Conservation (phyloP, 2,888 invertebrate species). For the Cataglyphis albicans region DNA sequence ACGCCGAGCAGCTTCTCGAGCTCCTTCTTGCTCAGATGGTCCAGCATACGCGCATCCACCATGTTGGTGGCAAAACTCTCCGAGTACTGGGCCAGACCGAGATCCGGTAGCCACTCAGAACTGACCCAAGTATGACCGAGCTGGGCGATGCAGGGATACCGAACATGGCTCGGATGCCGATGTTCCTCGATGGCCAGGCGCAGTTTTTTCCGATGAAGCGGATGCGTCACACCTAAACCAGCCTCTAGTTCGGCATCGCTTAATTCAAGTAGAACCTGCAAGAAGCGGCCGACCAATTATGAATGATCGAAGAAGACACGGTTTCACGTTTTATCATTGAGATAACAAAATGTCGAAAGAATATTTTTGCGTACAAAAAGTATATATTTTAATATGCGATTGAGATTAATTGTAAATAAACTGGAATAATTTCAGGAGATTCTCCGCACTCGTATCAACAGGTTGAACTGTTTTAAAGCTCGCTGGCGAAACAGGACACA, state of each 20-base stretch:
- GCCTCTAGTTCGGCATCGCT: constrained; percentile 96
- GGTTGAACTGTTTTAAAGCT: constrained; percentile 19
- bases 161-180: constrained; percentile 93
- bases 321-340: background rate
- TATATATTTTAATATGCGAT: background rate
- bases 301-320: background rate
- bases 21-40: constrained; percentile 97
- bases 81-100: constrained; percentile 95
- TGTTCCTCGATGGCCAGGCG: constrained; percentile 97
- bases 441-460: background rate
- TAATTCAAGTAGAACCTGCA: constrained; percentile 95
- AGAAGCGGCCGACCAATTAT: background rate
- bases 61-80: constrained; percentile 95
- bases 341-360: background rate
- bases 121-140: constrained; percentile 97
- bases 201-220: constrained; percentile 97
- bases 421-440: background rate
- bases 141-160: constrained; percentile 95
- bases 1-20: constrained; percentile 97
- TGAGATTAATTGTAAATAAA: background rate
- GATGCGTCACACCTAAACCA: constrained; percentile 95
- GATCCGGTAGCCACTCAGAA: constrained; percentile 96
- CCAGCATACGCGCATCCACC: constrained; percentile 97
- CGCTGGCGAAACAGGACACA: background rate
- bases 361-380: background rate